Conservation (phyloP, 64 coral and sea anemone genomes). For the Stylophora pistillata region DNA sequence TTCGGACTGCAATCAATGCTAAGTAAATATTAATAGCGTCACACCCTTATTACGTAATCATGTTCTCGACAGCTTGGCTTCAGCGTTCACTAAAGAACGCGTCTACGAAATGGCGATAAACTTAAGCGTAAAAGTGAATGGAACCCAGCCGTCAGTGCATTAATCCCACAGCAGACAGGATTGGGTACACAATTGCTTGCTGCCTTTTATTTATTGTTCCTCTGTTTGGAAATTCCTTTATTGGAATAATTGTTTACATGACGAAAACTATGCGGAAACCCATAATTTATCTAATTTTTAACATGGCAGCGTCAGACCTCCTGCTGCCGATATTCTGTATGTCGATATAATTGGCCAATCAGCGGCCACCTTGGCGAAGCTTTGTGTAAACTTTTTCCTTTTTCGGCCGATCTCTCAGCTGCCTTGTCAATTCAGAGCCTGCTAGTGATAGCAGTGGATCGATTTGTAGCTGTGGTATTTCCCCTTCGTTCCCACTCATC, state of each 20-base stretch:
- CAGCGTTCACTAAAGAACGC: too few relatives aligned
- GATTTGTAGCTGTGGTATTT: neutral
- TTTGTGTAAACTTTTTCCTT: neutral
- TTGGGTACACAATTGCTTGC: neutral
- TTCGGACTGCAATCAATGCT: too few relatives aligned
- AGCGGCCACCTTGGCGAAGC: neutral
- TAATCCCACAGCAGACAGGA: neutral
- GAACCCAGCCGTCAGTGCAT: neutral
- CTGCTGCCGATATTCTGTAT: neutral
- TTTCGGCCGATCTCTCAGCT: neutral
- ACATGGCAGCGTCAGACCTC: conserved; percentile 17
- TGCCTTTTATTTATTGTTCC: neutral
- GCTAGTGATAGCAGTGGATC: neutral
- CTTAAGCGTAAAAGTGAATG: neutral
- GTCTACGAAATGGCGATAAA: neutral
- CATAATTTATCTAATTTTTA: neutral
- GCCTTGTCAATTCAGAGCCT: neutral
- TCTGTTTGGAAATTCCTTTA: neutral
- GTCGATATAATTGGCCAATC: neutral
- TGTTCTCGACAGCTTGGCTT: neutral
- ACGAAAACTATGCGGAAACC: neutral
- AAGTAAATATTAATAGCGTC: too few relatives aligned
- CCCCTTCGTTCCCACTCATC: neutral
- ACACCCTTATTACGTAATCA: too few relatives aligned
- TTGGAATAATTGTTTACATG: conserved; percentile 4